Evolutionary conservation across 2,797 vertebrate genomes (phyloP).

Genomic region (Erithacus rubecula): DNA sequence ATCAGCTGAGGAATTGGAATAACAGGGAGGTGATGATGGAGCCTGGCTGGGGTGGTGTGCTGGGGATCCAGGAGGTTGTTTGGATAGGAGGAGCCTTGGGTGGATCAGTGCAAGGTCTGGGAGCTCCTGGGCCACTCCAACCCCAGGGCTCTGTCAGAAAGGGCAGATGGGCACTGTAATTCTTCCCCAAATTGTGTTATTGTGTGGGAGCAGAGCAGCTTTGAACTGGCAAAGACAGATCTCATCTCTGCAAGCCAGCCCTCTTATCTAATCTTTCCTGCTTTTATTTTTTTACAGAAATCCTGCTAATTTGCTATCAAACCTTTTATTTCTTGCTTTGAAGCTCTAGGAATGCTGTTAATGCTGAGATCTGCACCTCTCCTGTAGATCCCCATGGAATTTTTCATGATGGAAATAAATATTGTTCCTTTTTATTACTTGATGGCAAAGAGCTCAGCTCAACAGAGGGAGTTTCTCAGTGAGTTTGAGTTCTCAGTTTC

Average conservation of each 20-base stretch:
- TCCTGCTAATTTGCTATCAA: neutral
- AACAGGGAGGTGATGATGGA: conserved; percentile 33
- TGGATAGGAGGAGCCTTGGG: neutral
- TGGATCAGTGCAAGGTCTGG: neutral
- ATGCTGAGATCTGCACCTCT: neutral
- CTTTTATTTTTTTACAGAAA: neutral
- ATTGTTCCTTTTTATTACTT: neutral
- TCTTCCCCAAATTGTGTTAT: neutral
- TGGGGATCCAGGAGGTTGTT: neutral
- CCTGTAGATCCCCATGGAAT: neutral
- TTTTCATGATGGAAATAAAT: neutral
- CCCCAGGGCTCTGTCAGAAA: neutral
- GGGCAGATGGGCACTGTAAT: neutral
- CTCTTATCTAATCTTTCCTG: neutral
- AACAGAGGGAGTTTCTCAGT: neutral
- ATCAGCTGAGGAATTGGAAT: conserved; percentile 9
- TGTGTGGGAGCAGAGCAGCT: neutral
- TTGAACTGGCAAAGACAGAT: neutral
- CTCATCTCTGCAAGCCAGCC: neutral
- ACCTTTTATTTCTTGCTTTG: neutral
- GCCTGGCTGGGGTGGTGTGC: neutral
- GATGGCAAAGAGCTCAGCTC: neutral
- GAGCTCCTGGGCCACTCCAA: neutral
- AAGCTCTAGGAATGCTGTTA: neutral
- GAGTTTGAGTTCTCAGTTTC: neutral